Conservation (phyloP, 2,797 vertebrate genomes). For the Tapera naevia region DNA sequence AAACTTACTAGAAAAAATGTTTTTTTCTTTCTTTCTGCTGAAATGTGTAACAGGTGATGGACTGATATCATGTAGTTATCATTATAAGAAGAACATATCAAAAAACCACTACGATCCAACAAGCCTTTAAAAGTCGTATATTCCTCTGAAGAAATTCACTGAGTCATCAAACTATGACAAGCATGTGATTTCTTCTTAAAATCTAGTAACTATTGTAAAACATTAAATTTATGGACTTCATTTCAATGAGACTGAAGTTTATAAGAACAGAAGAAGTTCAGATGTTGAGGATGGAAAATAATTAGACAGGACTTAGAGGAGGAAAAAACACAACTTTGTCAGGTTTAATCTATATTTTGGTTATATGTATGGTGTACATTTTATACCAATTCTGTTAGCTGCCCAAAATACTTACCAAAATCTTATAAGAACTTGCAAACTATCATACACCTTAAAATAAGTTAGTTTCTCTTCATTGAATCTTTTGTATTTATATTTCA, state of each 20-base stretch:
- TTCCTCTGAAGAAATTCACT: constrained; percentile 46
- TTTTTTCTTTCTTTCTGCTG: constrained; percentile 6
- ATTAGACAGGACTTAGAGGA: not conserved
- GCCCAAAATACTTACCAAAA: not conserved
- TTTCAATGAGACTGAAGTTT: constrained; percentile 21
- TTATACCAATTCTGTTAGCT: not conserved
- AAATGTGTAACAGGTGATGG: not conserved
- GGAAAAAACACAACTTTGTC: not conserved
- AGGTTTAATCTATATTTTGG: not conserved
- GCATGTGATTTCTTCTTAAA: constrained; percentile 7
- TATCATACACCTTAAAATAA: not conserved
- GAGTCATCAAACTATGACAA: constrained; percentile 37
- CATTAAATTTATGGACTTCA: constrained; percentile 27
- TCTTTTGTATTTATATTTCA: not conserved
- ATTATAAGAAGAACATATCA: constrained; percentile 34
- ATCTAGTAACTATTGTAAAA: not conserved
- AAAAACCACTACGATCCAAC: constrained; percentile 4
- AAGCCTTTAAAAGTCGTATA: constrained; percentile 41
- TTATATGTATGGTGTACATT: not conserved
- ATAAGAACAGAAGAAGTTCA: constrained; percentile 15
- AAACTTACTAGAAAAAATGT: not conserved
- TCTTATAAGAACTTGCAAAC: not conserved
- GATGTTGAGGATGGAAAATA: not conserved
- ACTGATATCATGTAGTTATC: constrained; percentile 7
- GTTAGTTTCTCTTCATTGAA: not conserved